Conservation (phyloP, 2,113 vertebrate genomes). For the Mastomys natalensis region DNA sequence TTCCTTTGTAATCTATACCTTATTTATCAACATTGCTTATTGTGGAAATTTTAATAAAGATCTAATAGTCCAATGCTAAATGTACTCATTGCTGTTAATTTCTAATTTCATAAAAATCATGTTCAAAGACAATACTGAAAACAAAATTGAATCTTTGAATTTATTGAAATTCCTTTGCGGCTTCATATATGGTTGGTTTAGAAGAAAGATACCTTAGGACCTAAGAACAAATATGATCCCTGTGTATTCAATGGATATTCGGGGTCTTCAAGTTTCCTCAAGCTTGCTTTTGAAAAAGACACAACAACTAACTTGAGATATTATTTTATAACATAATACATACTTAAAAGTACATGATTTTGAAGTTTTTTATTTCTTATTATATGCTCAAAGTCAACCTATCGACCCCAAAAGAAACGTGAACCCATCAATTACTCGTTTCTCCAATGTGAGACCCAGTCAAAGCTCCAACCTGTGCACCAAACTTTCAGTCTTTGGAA, state of each 20-base stretch:
- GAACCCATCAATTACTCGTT: not conserved
- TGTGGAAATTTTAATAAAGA: slow-evolving; percentile 3
- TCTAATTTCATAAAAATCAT: slow-evolving; percentile 46
- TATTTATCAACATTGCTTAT: slow-evolving; percentile 21
- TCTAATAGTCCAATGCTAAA: slow-evolving; percentile 4
- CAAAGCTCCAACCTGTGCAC: rapidly evolving
- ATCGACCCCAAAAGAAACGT: not conserved
- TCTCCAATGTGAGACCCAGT: not conserved
- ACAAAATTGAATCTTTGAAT: slow-evolving; percentile 33
- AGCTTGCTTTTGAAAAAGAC: not conserved
- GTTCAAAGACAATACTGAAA: not conserved
- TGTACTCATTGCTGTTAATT: slow-evolving; percentile 53
- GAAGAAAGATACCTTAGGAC: not conserved
- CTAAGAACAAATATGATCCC: slow-evolving; percentile 27
- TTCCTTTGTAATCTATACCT: slow-evolving; percentile 39
- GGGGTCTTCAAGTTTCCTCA: slow-evolving; percentile 26
- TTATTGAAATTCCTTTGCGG: slow-evolving; percentile 46
- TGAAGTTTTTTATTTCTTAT: not conserved
- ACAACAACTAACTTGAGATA: not conserved
- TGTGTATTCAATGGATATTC: slow-evolving; percentile 3
- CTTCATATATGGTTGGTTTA: slow-evolving; percentile 4
- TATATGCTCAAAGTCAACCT: not conserved
- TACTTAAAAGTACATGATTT: not conserved
- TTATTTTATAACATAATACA: not conserved
- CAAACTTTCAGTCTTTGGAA: not conserved